Percentiles rank a stretch among this genome's conserved stretches.
phyloP scores from a whole-genome alignment of 2,888 invertebrate species.

The Pasiphila rectangulata region DNA sequence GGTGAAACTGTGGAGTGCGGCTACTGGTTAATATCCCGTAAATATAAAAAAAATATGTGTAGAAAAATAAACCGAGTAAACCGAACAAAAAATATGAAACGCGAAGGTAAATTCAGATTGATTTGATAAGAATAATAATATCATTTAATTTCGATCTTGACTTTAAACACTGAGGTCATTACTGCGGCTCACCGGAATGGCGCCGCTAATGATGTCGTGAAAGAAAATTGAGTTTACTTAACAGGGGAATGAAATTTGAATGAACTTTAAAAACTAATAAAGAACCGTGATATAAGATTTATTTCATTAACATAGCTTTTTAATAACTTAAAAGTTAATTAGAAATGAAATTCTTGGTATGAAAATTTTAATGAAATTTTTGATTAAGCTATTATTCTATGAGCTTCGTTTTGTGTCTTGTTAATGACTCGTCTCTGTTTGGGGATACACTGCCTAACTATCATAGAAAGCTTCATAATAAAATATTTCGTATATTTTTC shows the following conservation, averaged over 20 bases:
- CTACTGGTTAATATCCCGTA: too few species aligned
- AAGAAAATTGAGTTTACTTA: constrained; percentile 78
- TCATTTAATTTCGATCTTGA: constrained; percentile 71
- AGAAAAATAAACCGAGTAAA: background rate
- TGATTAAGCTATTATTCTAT: too few species aligned
- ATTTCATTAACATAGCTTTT: constrained; percentile 5
- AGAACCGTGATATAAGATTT: background rate
- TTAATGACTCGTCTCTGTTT: too few species aligned
- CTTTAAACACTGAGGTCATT: constrained; percentile 77
- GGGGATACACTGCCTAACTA: too few species aligned
- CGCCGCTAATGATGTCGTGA: constrained; percentile 76
- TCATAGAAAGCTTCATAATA: too few species aligned
- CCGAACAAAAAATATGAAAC: background rate
- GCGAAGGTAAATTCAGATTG: constrained; percentile 44
- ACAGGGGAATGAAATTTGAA: constrained; percentile 78
- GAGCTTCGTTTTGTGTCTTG: too few species aligned
- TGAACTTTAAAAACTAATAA: constrained; percentile 26
- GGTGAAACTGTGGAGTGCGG: too few species aligned
- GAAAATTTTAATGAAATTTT: background rate
- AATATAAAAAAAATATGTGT: background rate
- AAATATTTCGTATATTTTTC: too few species aligned
- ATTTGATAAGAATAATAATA: constrained; percentile 72
- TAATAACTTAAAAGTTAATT: constrained; percentile 1
- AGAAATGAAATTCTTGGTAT: background rate
- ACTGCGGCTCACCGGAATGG: constrained; percentile 75